Conservation (phyloP, 1,140 invertebrate genomes). For the Triops longicaudatus region DNA sequence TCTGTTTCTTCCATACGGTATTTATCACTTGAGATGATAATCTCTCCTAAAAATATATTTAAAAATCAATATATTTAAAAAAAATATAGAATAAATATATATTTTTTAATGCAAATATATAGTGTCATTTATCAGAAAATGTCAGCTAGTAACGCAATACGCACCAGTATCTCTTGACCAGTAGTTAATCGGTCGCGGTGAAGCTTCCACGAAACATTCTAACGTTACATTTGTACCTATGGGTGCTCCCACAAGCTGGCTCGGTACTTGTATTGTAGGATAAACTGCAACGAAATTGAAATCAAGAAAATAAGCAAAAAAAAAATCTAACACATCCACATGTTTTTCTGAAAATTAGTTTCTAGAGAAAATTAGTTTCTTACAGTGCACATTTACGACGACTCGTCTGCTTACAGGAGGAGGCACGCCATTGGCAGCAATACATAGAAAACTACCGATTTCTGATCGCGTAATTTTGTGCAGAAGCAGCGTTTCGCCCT, state of each 20-base stretch:
- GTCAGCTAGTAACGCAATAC: constrained; percentile 39
- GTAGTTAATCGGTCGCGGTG: constrained; percentile 78
- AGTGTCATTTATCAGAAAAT: no score
- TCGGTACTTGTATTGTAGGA: constrained; percentile 77
- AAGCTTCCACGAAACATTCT: constrained; percentile 82
- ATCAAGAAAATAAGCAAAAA: neutral
- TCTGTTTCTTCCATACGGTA: constrained; percentile 28
- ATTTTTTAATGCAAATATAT: no score
- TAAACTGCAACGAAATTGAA: constrained; percentile 57
- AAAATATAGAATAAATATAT: no score
- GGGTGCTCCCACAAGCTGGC: constrained; percentile 79
- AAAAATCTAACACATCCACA: no score
- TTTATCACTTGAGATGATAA: constrained; percentile 28
- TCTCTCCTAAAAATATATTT: constrained; percentile 22
- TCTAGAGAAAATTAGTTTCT: constrained; percentile 44
- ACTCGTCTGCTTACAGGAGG: constrained; percentile 70
- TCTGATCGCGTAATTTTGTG: constrained; percentile 71
- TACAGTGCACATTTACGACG: constrained; percentile 74
- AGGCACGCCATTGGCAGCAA: constrained; percentile 66
- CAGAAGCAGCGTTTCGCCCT: constrained; percentile 64
- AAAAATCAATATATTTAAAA: constrained; percentile 22
- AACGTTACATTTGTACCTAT: constrained; percentile 73
- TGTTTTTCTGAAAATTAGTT: neutral
- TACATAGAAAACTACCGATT: constrained; percentile 78
- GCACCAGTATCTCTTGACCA: constrained; percentile 72